These are phyloP conservation scores for Diabrotica balteata DNA, from an alignment of 2,888 invertebrate genomes.

Conservation along the genomic window DNA sequence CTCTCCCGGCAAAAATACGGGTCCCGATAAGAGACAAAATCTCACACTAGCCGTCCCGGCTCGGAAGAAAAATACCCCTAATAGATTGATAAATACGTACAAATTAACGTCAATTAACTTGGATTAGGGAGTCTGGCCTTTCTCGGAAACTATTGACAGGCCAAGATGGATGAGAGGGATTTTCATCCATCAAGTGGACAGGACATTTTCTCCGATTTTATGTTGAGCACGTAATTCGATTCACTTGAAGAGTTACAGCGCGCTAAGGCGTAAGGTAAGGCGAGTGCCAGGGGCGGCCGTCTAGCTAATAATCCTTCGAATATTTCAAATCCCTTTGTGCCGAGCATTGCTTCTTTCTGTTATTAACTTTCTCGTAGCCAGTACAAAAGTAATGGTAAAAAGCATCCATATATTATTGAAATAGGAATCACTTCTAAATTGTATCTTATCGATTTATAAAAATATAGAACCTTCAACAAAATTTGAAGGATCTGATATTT, in stretches of 20 bases:
- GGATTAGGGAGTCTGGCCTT: constrained; percentile 50
- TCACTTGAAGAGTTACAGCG: constrained; percentile 28
- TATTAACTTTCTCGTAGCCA: too few relatives aligned
- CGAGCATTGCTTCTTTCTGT: too few relatives aligned
- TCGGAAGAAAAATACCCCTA: constrained; percentile 25
- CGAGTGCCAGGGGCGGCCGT: not conserved
- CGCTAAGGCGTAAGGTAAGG: constrained; percentile 7
- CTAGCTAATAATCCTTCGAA: too few relatives aligned
- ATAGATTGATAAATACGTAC: constrained; percentile 53
- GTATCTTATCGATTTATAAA: too few relatives aligned
- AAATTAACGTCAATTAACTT: constrained; percentile 55
- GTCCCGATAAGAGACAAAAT: constrained; percentile 16
- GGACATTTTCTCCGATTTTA: constrained; percentile 44
- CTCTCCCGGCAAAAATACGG: constrained; percentile 8
- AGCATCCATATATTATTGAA: too few relatives aligned
- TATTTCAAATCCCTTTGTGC: too few relatives aligned
- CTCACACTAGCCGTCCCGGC: not conserved
- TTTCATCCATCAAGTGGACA: constrained; percentile 51
- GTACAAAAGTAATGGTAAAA: too few relatives aligned
- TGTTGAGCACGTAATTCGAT: constrained; percentile 44
- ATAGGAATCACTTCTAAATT: too few relatives aligned
- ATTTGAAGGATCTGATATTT: too few relatives aligned
- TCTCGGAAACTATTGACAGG: constrained; percentile 50
- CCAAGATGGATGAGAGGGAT: constrained; percentile 51
- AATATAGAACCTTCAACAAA: too few relatives aligned